phyloP scores from a whole-genome alignment of 1,140 invertebrate genomes.

The Camponotus vicinus region DNA sequence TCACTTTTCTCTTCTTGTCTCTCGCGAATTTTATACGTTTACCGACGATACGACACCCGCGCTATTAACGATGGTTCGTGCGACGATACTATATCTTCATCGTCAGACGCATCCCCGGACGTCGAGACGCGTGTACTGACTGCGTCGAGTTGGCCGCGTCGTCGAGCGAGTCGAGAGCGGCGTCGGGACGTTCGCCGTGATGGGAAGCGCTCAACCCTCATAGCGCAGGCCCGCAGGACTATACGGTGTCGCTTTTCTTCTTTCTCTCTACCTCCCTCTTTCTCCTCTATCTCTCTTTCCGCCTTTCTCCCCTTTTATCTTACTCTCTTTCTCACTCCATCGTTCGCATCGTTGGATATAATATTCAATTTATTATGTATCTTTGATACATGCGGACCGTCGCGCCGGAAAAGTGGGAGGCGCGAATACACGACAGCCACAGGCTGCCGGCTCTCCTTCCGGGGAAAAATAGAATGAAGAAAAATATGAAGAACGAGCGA shows the following conservation, averaged over 20 bases:
- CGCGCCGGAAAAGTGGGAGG: slow-evolving; percentile 25
- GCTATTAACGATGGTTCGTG: neutral
- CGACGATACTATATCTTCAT: slow-evolving; percentile 49
- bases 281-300: neutral
- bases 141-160: slow-evolving; percentile 75
- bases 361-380: slow-evolving; percentile 81
- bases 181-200: slow-evolving; percentile 75
- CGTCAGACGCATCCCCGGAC: slow-evolving; percentile 83
- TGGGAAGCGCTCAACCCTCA: slow-evolving; percentile 68
- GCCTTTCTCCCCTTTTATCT: neutral
- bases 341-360: slow-evolving; percentile 72
- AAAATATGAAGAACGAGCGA: slow-evolving; percentile 44
- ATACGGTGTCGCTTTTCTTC: slow-evolving; percentile 67
- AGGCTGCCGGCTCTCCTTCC: slow-evolving; percentile 37
- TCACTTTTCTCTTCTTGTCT: neutral
- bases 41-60: neutral
- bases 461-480: slow-evolving; percentile 40
- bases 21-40: slow-evolving; percentile 35
- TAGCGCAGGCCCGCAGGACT: slow-evolving; percentile 79
- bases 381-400: slow-evolving; percentile 70
- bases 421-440: slow-evolving; percentile 34
- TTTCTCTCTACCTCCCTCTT: neutral
- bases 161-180: slow-evolving; percentile 74
- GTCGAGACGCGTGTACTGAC: slow-evolving; percentile 84
- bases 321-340: neutral